These are phyloP conservation scores for Taphrorychus bicolor DNA, from an alignment of 2,888 invertebrate species.

Conservation along the genomic window DNA sequence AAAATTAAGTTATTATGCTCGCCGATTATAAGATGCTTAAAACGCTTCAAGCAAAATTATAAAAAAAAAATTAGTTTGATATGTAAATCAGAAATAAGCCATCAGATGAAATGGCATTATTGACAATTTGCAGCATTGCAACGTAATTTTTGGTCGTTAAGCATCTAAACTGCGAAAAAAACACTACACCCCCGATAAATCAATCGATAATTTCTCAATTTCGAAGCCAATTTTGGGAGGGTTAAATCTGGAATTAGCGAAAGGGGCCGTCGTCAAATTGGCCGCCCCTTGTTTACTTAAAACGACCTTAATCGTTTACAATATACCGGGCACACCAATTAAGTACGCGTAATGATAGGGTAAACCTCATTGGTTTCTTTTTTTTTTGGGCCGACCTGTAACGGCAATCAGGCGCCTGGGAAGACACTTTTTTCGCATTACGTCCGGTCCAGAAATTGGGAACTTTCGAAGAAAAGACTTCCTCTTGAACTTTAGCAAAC, in stretches of 20 bases:
- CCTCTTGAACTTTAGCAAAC: too few species aligned
- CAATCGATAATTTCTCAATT: conserved; percentile 38
- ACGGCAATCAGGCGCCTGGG: conserved; percentile 39
- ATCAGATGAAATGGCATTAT: too few species aligned
- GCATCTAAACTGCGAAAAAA: background rate
- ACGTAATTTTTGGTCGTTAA: background rate
- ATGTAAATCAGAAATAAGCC: background rate
- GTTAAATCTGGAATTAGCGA: conserved; percentile 21
- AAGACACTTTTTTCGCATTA: conserved; percentile 37
- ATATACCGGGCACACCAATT: conserved; percentile 32
- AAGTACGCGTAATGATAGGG: conserved; percentile 35
- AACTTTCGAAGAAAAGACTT: background rate
- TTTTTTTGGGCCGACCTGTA: conserved; percentile 28
- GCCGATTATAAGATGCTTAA: background rate
- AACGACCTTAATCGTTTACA: conserved; percentile 36
- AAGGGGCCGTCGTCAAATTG: conserved; percentile 25
- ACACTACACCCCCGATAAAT: conserved; percentile 31
- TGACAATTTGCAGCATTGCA: too few species aligned
- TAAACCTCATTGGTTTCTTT: conserved; percentile 24
- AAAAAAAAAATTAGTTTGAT: background rate
- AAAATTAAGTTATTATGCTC: conserved; percentile 23
- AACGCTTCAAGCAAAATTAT: background rate
- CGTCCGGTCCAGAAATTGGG: conserved; percentile 20
- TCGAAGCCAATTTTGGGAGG: conserved; percentile 20
- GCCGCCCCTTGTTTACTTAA: conserved; percentile 41